Percentiles rank a stretch among this genome's conserved stretches.
Conservation (phyloP, 2,888 invertebrate species). For the Dusona sp. region DNA sequence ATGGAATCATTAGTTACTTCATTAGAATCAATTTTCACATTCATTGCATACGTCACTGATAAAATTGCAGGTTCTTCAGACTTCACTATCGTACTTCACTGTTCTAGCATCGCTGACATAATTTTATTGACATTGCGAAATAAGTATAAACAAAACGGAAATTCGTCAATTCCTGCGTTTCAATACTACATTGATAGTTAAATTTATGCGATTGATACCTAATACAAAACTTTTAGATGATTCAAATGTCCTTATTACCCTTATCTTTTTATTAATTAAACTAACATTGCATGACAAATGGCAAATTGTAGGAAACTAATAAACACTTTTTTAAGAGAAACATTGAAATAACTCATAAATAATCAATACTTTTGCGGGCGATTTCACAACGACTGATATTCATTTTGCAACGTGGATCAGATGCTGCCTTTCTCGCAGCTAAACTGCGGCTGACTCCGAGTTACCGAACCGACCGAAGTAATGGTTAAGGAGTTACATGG, state of each 20-base stretch:
- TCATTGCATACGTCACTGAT: neutral
- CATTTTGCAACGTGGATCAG: neutral
- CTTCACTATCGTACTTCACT: neutral
- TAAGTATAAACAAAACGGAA: neutral
- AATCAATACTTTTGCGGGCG: too few species aligned
- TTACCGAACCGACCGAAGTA: neutral
- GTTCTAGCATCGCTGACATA: neutral
- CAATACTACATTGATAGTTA: neutral
- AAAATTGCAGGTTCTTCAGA: neutral
- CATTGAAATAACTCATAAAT: too few species aligned
- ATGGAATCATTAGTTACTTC: neutral
- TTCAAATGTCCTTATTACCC: neutral
- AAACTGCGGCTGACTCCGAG: neutral
- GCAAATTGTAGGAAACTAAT: neutral
- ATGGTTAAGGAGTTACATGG: too few species aligned
- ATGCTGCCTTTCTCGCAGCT: neutral
- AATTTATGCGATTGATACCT: neutral
- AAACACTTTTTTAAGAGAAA: neutral
- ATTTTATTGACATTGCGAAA: conserved; percentile 1
- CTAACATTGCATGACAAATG: too few species aligned
- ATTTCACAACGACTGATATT: too few species aligned
- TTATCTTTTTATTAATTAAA: neutral
- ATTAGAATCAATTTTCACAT: neutral
- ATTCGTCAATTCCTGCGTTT: neutral
- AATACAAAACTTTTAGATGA: neutral